Evolutionary conservation across 1,140 invertebrate species (phyloP), one percentile per base, ranked within the genome.

Genomic region (Adelges cooleyi): DNA sequence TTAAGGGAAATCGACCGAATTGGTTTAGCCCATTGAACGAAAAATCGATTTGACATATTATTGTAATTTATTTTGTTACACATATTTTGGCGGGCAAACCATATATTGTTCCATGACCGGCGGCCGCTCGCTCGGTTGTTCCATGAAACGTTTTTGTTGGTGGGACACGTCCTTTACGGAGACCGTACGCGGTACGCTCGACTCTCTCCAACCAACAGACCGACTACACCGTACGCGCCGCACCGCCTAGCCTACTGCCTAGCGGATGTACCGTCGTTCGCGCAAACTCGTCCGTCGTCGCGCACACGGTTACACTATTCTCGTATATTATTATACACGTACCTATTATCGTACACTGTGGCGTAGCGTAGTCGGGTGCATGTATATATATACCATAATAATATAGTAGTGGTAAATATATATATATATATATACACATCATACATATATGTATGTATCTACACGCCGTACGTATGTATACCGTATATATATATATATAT

Each of bases 101-200:
- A 48, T 62, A 48, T 62, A 48, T 11, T 48, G 10, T 62, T 62
- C 56, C 56, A 62, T 62, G 56, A 62, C 13, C 17, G n/a, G n/a
- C n/a, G n/a, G n/a, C n/a, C n/a, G n/a, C n/a, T n/a, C n/a, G 42
- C 13, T 22, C 23, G 1, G 22, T 8, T n/a, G n/a, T 62, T 62
- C 56, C 56, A 62, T 62, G 56, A 42, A 48, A 62, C 33, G 27
- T 17, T 62, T 48, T 46, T 62, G 56, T 62, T 62, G 56, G 25
- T 48, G 40, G 29, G 10, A 15, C 38, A n/a, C n/a, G 29, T 33
- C 11, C 11, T 33, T 33, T 33, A 33, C 29, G 29, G n/a, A 6
- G 36, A 25, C 53, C 53, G 22, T 18, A 13, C 53, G 20, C 53
- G 8, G 9, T 54, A 40, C 36, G 33, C 1, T 11, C 4, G 36